Evolutionary conservation across 2,888 invertebrate species (phyloP).

Genomic region (Antheraea yamamai): DNA sequence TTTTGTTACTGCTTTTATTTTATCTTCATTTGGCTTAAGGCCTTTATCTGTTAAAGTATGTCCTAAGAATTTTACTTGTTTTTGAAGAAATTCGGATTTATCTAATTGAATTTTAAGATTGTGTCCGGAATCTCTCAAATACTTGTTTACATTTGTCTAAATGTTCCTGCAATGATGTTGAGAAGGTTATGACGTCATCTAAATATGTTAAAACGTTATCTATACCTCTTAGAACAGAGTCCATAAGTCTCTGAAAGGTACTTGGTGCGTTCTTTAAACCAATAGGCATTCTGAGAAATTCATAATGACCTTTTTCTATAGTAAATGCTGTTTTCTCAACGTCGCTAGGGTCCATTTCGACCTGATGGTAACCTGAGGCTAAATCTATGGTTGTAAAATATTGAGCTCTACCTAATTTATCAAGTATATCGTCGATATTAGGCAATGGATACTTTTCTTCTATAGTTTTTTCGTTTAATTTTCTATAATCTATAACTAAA

Average conservation of each 20-base stretch:
- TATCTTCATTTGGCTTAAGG: constrained; percentile 21
- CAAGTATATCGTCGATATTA: constrained; percentile 23
- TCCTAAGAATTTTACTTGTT: constrained; percentile 19
- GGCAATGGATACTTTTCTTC: constrained; percentile 26
- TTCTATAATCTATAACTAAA: constrained; percentile 36
- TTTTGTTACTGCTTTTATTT: constrained; percentile 18
- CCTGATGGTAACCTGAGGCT: constrained; percentile 36
- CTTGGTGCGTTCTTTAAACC: no score
- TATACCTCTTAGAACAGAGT: constrained; percentile 41
- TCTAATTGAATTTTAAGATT: constrained; percentile 22
- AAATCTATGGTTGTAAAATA: constrained; percentile 39
- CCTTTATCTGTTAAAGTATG: constrained; percentile 22
- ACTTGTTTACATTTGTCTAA: neutral
- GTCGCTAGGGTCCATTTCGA: constrained; percentile 31
- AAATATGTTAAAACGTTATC: constrained; percentile 28
- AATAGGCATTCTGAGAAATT: constrained; percentile 28
- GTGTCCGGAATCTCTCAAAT: constrained; percentile 16
- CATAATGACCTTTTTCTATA: constrained; percentile 43
- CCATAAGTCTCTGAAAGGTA: constrained; percentile 35
- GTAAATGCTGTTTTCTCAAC: constrained; percentile 45
- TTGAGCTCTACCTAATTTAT: constrained; percentile 28
- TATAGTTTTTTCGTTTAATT: constrained; percentile 23
- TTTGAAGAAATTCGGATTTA: constrained; percentile 21
- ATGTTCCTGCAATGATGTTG: constrained; percentile 10
- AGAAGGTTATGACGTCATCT: constrained; percentile 18